Evolutionary conservation across 2,797 vertebrate species (phyloP), one percentile per base, ranked within the genome.

Genomic region (Dicrostonyx torquatus): DNA sequence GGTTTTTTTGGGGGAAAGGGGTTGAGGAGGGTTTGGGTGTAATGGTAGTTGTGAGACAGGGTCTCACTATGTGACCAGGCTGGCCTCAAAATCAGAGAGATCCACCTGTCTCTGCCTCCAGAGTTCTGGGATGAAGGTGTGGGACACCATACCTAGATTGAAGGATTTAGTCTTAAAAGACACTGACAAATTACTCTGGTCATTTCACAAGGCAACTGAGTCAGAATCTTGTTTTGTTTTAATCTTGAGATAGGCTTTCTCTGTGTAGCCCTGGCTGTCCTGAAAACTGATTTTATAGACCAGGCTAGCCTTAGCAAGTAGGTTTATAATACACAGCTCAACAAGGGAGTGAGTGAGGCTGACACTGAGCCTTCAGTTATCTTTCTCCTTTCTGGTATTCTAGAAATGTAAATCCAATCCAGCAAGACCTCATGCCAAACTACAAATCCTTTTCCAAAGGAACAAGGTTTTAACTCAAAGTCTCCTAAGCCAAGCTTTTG

Each of bases 371-470:
- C 34, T 89, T 43, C n/a, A 87, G 26, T 84, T 84, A 96, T 70
- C 84, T 89, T 94, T 90, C 45, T 80, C 20, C 64, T 84, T 94
- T 95, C 60, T 87, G 87, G 45, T 86, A 95, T 90, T 93, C 50
- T 64, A 95, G 93, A 97, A 95, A 97, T 83, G 75, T 45, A 94
- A 95, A 94, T 84, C 82, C 75, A 95, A 64, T 75, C 82, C 92
- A 82, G 78, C 86, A 91, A 94, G 91, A 87, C 55, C 82, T 53
- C 82, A 94, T 60, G 92, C 34, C 53, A 84, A 96, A 89, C 79
- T 94, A 82, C 5, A 94, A 96, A 96, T 85, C 43, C 90, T 76
- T 91, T 43, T 89, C 77, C 48, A 13, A 93, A 96, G 62, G 53
- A 93, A 92, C 37, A 87, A 91, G 43, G 34, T 72, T 96, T 94